Evolutionary conservation across 2,113 vertebrate species (phyloP).

Genomic region (Melospiza melodia): DNA sequence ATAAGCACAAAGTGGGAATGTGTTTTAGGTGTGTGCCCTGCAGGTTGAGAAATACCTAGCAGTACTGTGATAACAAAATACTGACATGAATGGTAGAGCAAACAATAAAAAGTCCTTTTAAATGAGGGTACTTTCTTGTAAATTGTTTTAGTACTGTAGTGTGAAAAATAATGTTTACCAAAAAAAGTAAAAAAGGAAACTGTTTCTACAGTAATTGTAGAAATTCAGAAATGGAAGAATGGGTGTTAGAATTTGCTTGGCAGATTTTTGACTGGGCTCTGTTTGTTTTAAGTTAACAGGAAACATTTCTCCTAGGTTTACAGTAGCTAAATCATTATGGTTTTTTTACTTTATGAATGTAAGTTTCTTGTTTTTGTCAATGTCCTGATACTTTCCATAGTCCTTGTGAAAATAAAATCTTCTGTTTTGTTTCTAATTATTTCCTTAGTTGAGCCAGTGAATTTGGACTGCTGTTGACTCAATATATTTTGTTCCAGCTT

Average conservation of each 20-base stretch:
- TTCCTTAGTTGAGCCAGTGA: neutral
- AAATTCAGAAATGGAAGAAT: neutral
- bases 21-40: neutral
- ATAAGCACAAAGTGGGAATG: neutral
- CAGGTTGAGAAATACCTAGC: neutral
- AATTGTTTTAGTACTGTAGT: neutral
- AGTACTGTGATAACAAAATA: neutral
- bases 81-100: neutral
- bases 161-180: neutral
- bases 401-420: neutral
- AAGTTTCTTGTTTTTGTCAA: neutral
- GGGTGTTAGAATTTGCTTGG: neutral
- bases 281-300: neutral
- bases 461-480: neutral
- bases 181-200: neutral
- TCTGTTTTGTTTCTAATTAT: neutral
- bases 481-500: neutral
- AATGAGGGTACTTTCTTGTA: neutral
- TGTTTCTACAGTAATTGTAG: neutral
- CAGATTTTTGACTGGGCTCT: neutral
- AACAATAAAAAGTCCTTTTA: neutral
- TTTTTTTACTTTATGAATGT: neutral
- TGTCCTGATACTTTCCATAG: neutral
- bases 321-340: neutral
- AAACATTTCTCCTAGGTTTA: neutral